Evolutionary conservation across 2,888 invertebrate genomes (phyloP).

Genomic region (Plagodis pulveraria): DNA sequence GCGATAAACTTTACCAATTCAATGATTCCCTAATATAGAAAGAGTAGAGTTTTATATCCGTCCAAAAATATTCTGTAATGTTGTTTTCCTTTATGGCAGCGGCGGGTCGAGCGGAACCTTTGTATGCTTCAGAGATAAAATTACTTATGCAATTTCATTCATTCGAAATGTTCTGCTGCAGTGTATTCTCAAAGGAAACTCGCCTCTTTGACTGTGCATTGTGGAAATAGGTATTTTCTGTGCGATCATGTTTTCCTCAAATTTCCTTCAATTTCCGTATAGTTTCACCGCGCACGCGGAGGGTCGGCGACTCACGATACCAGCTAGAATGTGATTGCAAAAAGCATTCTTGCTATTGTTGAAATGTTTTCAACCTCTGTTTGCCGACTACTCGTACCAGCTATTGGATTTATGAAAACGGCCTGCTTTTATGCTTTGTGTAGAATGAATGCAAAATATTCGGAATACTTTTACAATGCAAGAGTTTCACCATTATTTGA

Average conservation of each 20-base stretch:
- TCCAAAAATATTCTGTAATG: background rate
- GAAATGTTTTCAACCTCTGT: slow-evolving; percentile 28
- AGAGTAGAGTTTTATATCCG: background rate
- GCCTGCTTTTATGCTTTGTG: slow-evolving; percentile 17
- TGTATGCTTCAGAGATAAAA: slow-evolving; percentile 20
- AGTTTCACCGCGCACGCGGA: slow-evolving; percentile 25
- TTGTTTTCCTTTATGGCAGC: slow-evolving; percentile 4
- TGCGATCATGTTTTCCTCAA: slow-evolving; percentile 20
- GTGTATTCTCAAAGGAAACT: slow-evolving; percentile 26
- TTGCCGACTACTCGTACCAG: slow-evolving; percentile 20
- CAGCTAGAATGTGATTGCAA: slow-evolving; percentile 16
- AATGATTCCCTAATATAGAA: slow-evolving; percentile 3
- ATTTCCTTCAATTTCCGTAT: slow-evolving; percentile 43
- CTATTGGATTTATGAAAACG: slow-evolving; percentile 29
- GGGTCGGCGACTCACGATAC: slow-evolving; percentile 6
- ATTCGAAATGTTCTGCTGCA: slow-evolving; percentile 22
- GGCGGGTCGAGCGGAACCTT: slow-evolving; percentile 1
- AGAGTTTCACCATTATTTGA: background rate
- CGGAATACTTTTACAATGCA: slow-evolving; percentile 5
- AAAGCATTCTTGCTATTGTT: slow-evolving; percentile 21
- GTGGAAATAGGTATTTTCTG: slow-evolving; percentile 8
- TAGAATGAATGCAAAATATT: slow-evolving; percentile 12
- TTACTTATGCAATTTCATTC: slow-evolving; percentile 38
- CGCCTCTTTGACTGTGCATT: slow-evolving; percentile 20
- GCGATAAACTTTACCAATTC: slow-evolving; percentile 18